Evolutionary conservation across 2,797 vertebrate genomes (phyloP).

Genomic region (Clarias fuscus): DNA sequence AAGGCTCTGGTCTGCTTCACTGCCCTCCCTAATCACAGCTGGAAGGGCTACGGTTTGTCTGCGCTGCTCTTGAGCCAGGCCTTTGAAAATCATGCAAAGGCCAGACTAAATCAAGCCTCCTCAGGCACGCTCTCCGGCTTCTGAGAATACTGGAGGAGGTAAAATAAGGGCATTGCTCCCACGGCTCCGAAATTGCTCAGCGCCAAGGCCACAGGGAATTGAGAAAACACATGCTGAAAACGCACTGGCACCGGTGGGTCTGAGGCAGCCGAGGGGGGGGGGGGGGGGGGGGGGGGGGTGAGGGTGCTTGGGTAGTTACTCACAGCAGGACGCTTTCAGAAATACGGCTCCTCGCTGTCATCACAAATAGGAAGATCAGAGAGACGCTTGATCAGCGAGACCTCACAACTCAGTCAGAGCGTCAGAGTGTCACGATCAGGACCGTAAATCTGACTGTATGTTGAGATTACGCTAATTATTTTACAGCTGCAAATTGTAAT

Average conservation of each 20-base stretch:
- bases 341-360: background rate
- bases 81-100: conserved; percentile 52
- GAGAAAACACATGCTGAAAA: conserved; percentile 18
- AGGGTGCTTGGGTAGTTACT: background rate
- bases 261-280: background rate
- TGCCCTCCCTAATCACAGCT: conserved; percentile 55
- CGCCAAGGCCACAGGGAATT: conserved; percentile 26
- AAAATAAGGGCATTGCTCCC: conserved; percentile 41
- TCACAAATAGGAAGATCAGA: background rate
- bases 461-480: background rate
- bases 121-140: conserved; percentile 26
- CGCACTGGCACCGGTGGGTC: conserved; percentile 10
- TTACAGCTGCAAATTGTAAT: background rate
- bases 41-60: conserved; percentile 52
- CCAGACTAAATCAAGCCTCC: conserved; percentile 55
- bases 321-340: background rate
- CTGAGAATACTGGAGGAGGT: conserved; percentile 41
- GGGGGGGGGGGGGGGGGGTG: background rate
- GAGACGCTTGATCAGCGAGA: background rate
- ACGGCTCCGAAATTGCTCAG: conserved; percentile 36
- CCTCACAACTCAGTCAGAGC: background rate
- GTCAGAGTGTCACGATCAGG: background rate
- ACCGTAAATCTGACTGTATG: background rate
- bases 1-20: conserved; percentile 39
- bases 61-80: conserved; percentile 55